phyloP scores from a whole-genome alignment of 2,113 vertebrate genomes.

The Eublepharis macularius region DNA sequence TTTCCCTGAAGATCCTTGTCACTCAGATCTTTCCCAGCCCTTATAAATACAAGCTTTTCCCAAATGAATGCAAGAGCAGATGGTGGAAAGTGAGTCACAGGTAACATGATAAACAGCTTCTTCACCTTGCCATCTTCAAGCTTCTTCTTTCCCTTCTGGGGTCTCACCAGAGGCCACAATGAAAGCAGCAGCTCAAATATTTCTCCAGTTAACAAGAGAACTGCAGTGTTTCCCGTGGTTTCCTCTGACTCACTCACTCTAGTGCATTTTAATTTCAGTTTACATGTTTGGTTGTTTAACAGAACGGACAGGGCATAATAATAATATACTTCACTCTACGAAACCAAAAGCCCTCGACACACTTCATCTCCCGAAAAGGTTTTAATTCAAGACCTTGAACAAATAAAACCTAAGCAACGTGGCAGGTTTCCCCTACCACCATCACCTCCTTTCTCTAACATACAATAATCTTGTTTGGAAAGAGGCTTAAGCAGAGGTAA shows the following conservation, averaged over 20 bases:
- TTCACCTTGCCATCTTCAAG: constrained; percentile 63
- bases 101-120: constrained; percentile 69
- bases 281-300: constrained; percentile 43
- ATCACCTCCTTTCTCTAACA: constrained; percentile 27
- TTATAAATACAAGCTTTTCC: constrained; percentile 54
- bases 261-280: constrained; percentile 60
- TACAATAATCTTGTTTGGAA: constrained; percentile 35
- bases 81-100: constrained; percentile 65
- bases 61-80: constrained; percentile 69
- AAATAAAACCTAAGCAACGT: constrained; percentile 58
- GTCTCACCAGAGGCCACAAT: constrained; percentile 29
- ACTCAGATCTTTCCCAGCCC: constrained; percentile 55
- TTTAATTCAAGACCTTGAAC: constrained; percentile 55
- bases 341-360: constrained; percentile 52
- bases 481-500: constrained; percentile 4
- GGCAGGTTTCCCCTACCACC: constrained; percentile 8
- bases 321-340: constrained; percentile 35
- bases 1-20: constrained; percentile 54
- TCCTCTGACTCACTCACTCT: constrained; percentile 26
- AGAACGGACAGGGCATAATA: constrained; percentile 41
- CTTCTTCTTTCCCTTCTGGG: constrained; percentile 15
- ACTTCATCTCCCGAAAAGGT: constrained; percentile 33
- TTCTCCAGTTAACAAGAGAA: constrained; percentile 53
- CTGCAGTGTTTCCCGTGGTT: constrained; percentile 38
- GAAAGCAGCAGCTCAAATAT: constrained; percentile 50